Evolutionary conservation across 2,888 invertebrate genomes (phyloP).

Genomic region (Cataglyphis rosenhaueri): DNA sequence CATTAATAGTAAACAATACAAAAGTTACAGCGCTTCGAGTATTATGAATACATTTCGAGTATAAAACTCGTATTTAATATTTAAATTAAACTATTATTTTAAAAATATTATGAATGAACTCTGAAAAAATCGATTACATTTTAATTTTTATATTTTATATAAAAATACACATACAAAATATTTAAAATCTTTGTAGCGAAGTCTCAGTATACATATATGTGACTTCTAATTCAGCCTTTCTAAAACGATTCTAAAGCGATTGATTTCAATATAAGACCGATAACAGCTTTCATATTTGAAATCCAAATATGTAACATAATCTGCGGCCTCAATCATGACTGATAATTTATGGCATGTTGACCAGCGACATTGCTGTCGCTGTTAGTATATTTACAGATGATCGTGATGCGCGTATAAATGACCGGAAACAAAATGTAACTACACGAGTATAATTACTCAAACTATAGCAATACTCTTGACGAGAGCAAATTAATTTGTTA

Average conservation of each 20-base stretch:
- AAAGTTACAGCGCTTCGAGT: background rate
- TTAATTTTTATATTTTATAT: background rate
- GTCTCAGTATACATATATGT: background rate
- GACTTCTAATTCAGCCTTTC: background rate
- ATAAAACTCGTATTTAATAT: background rate
- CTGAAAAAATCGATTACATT: background rate
- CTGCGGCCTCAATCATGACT: constrained; percentile 11
- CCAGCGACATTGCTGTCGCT: constrained; percentile 2
- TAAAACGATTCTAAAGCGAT: background rate
- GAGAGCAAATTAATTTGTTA: background rate
- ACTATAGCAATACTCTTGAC: constrained; percentile 2
- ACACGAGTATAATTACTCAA: background rate
- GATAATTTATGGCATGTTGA: constrained; percentile 11
- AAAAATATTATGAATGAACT: background rate
- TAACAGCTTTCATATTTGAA: constrained; percentile 28
- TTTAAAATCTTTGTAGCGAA: background rate
- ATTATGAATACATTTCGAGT: background rate
- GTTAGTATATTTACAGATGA: constrained; percentile 21
- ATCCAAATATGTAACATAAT: constrained; percentile 13
- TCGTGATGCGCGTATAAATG: constrained; percentile 6
- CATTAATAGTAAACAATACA: background rate
- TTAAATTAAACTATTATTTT: background rate
- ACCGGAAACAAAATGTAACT: background rate
- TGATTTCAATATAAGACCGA: constrained; percentile 12
- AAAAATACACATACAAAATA: background rate